phyloP scores from a whole-genome alignment of 2,113 vertebrate species.

The Serilophus lunatus region DNA sequence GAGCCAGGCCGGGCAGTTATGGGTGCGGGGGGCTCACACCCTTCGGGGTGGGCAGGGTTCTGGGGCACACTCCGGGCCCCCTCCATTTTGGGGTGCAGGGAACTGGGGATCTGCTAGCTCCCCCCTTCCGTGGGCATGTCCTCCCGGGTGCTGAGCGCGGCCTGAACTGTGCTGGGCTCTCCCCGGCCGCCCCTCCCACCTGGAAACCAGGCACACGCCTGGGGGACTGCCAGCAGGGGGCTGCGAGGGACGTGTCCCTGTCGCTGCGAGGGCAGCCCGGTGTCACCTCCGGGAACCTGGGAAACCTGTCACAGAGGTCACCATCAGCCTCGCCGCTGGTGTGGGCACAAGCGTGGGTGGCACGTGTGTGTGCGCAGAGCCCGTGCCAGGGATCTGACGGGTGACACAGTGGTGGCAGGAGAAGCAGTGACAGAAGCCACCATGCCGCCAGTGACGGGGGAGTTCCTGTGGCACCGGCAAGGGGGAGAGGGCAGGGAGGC shows the following conservation, averaged over 20 bases:
- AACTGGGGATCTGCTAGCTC: not conserved
- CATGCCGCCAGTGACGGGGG: fast-evolving
- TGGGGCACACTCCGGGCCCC: fast-evolving
- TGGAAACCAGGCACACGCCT: fast-evolving
- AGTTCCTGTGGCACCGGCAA: not conserved
- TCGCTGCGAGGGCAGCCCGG: not conserved
- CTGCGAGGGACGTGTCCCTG: fast-evolving
- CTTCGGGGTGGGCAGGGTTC: not conserved
- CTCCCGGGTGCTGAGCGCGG: fast-evolving
- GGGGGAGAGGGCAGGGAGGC: not conserved
- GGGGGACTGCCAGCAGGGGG: not conserved
- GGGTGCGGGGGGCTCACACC: not conserved
- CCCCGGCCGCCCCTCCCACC: not conserved
- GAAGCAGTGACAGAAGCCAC: fast-evolving
- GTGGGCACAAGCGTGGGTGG: fast-evolving
- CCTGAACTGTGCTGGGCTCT: not conserved
- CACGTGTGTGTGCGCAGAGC: not conserved
- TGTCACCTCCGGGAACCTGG: not conserved
- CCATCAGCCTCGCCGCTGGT: not conserved
- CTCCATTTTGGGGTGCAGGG: fast-evolving
- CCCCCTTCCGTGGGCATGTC: not conserved
- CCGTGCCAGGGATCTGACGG: fast-evolving
- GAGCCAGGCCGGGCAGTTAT: fast-evolving
- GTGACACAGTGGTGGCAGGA: not conserved
- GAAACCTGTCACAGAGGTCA: fast-evolving